Evolutionary conservation across 2,797 vertebrate genomes (phyloP).

Genomic region (Helarctos malayanus): DNA sequence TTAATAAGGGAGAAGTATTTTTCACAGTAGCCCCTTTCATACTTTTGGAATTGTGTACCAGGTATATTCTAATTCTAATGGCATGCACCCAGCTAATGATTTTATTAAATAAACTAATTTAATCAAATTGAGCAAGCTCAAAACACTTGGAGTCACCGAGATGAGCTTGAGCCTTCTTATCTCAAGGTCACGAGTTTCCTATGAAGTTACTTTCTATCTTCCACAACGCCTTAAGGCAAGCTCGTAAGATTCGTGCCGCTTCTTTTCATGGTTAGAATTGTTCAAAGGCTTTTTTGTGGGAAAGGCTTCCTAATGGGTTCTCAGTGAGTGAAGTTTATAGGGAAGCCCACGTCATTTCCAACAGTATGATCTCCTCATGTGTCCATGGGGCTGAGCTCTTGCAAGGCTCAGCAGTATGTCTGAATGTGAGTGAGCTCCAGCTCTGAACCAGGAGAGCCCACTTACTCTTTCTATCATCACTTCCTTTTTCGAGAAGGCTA

Average conservation of each 20-base stretch:
- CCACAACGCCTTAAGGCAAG: background rate
- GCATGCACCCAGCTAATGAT: background rate
- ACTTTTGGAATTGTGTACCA: background rate
- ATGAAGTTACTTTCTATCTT: background rate
- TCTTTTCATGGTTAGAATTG: background rate
- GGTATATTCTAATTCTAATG: background rate
- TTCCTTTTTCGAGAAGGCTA: slow-evolving; percentile 60
- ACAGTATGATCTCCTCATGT: background rate
- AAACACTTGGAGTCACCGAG: background rate
- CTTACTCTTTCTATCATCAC: background rate
- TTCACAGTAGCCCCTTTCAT: background rate
- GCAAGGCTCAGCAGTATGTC: background rate
- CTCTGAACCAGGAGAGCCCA: slow-evolving; percentile 2
- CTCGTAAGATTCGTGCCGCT: background rate
- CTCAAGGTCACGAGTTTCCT: background rate
- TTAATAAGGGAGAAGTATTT: background rate
- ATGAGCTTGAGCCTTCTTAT: background rate
- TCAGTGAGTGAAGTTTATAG: background rate
- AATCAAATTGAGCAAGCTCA: background rate
- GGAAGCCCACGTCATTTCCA: background rate
- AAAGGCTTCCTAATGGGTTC: background rate
- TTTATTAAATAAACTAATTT: background rate
- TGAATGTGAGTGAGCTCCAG: background rate
- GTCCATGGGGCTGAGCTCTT: background rate
- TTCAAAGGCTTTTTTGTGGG: background rate